These are phyloP conservation scores for Prunella fulvescens DNA, from an alignment of 2,113 vertebrate species.

Conservation along the genomic window DNA sequence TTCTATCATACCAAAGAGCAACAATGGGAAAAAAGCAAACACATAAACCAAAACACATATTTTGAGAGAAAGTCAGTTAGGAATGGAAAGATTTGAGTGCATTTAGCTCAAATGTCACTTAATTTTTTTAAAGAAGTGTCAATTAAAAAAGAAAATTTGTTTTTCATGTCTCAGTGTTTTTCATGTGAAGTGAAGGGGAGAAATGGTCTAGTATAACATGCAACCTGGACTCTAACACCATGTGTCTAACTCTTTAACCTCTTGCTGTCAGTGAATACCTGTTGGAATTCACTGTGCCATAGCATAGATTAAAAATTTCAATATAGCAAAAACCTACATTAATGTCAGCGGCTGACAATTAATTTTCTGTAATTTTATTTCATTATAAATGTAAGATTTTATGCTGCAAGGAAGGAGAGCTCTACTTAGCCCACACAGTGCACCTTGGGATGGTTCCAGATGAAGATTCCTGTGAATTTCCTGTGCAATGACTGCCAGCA, in stretches of 20 bases:
- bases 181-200: not conserved
- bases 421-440: not conserved
- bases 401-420: not conserved
- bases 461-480: not conserved
- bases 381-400: not conserved
- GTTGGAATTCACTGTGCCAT: not conserved
- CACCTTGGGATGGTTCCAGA: not conserved
- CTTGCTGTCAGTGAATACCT: not conserved
- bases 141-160: not conserved
- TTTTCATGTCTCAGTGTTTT: not conserved
- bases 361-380: not conserved
- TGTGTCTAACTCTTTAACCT: not conserved
- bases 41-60: not conserved
- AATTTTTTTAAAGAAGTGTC: not conserved
- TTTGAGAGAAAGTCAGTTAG: not conserved
- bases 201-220: not conserved
- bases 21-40: not conserved
- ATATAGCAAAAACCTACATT: not conserved
- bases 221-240: not conserved
- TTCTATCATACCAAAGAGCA: not conserved
- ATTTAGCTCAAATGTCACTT: not conserved
- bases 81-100: not conserved
- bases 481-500: not conserved
- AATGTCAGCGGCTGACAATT: not conserved
- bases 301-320: not conserved